A percentile compares a stretch with the other conserved stretches of the same genome.
These are phyloP conservation scores for Alexandromys fortis DNA, from an alignment of 2,113 vertebrate species.

Conservation along the genomic window DNA sequence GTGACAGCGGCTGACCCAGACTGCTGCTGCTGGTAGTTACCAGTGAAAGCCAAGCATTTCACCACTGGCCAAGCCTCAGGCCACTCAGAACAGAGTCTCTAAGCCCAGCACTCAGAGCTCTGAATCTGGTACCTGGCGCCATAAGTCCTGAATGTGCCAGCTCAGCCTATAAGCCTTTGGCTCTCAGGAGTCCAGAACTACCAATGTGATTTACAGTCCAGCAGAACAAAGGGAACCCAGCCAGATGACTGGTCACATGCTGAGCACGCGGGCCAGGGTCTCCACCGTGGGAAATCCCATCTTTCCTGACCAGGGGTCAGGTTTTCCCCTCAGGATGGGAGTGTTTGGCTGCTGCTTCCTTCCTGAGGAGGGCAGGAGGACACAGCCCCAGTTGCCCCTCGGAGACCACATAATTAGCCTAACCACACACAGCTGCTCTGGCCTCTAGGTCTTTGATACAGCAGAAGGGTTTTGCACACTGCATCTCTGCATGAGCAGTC, in stretches of 20 bases:
- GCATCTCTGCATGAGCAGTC: neutral
- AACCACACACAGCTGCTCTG: constrained; percentile 8
- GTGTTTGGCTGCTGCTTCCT: constrained; percentile 27
- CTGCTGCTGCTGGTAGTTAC: neutral
- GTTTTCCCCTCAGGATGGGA: neutral
- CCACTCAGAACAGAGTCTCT: neutral
- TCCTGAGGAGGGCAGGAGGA: constrained; percentile 8
- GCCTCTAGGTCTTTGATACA: neutral
- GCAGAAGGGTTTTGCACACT: neutral
- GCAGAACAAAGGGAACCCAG: neutral
- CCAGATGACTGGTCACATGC: neutral
- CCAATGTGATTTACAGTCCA: neutral
- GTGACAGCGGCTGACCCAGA: too few relatives aligned
- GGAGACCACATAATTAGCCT: neutral
- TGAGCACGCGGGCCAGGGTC: neutral
- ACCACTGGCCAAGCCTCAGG: neutral
- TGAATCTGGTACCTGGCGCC: neutral
- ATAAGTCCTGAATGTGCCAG: neutral
- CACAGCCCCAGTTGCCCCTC: neutral
- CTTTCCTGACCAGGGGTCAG: constrained; percentile 34
- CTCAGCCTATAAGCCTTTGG: neutral
- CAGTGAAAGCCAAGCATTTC: neutral
- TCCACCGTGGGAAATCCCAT: neutral
- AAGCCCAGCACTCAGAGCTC: too few relatives aligned
- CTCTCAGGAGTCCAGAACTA: neutral